Evolutionary conservation across 64 coral and sea anemone genomes (phyloP).

Genomic region (Hydrozoanthus tunicans): DNA sequence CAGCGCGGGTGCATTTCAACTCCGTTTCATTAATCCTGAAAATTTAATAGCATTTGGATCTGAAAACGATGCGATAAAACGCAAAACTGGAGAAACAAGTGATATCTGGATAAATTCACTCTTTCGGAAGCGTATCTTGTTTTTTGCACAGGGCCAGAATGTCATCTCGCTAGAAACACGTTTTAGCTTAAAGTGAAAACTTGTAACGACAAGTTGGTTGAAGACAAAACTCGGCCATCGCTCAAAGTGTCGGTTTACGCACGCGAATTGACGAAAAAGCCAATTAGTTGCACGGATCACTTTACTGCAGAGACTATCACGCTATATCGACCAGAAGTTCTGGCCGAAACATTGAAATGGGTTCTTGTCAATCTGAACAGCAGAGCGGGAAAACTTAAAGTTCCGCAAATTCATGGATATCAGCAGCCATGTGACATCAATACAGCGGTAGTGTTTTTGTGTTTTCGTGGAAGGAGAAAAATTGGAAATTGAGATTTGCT

Average conservation of each 20-base stretch:
- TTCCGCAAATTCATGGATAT: background rate
- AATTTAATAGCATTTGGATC: background rate
- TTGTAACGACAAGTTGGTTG: background rate
- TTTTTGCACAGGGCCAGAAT: too few species aligned
- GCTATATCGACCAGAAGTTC: background rate
- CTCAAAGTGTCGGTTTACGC: too few species aligned
- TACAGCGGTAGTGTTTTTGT: background rate
- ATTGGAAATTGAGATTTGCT: conserved; percentile 48
- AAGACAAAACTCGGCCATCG: background rate
- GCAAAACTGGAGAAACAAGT: background rate
- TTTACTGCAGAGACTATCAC: background rate
- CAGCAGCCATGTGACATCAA: background rate
- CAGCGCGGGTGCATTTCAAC: background rate
- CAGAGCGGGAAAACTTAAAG: too few species aligned
- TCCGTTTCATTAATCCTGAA: conserved; percentile 11
- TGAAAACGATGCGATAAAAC: background rate
- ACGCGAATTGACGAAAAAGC: too few species aligned
- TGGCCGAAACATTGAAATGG: conserved; percentile 2
- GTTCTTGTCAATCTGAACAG: conserved; percentile 10
- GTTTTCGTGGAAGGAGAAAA: conserved; percentile 2
- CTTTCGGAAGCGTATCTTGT: background rate
- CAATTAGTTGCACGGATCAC: too few species aligned
- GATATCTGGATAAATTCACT: background rate
- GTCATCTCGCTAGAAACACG: too few species aligned
- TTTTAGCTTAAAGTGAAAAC: too few species aligned